phyloP scores from a whole-genome alignment of 2,113 vertebrate genomes.

The Sturnira hondurensis region DNA sequence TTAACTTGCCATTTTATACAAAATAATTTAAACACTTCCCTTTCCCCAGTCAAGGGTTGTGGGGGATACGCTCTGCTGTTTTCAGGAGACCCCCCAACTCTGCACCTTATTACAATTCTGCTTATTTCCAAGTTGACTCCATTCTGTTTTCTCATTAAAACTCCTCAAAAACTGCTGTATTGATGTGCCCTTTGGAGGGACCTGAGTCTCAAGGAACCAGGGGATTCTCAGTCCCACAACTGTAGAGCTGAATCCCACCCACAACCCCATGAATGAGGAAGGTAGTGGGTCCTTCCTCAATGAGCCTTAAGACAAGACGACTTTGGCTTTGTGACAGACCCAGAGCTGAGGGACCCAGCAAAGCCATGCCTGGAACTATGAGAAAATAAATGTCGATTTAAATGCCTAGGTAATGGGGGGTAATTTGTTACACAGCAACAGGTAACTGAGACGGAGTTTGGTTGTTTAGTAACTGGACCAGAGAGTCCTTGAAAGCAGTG shows the following conservation, averaged over 20 bases:
- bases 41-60: no score
- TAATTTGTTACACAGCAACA: background rate
- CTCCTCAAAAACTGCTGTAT: background rate
- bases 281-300: background rate
- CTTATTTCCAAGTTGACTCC: background rate
- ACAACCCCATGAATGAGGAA: background rate
- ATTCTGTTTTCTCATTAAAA: background rate
- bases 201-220: background rate
- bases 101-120: background rate
- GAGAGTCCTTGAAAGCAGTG: conserved; percentile 29
- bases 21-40: no score
- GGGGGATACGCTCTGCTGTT: no score
- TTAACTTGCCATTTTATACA: no score
- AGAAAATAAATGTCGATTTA: background rate
- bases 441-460: background rate
- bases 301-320: background rate
- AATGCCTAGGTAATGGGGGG: background rate
- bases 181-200: background rate
- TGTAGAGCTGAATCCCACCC: background rate
- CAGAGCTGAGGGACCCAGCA: background rate
- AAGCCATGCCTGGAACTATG: background rate
- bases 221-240: background rate
- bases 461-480: background rate
- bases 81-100: no score
- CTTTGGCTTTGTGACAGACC: background rate